A percentile compares a stretch with the other conserved stretches of the same genome.
Evolutionary conservation across 1,140 invertebrate genomes (phyloP).

Genomic region (Diprion similis): DNA sequence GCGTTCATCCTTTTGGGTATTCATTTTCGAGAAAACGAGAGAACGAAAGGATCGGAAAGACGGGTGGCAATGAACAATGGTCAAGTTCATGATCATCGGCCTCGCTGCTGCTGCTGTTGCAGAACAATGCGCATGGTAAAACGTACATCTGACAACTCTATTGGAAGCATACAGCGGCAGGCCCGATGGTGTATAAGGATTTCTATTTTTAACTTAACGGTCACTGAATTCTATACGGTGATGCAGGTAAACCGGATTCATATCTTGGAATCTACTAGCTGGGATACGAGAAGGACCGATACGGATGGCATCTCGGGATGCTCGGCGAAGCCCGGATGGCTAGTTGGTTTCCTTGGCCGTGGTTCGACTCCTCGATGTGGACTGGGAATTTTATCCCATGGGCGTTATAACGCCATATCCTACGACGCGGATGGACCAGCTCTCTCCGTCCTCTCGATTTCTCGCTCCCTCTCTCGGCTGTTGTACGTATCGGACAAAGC

Average conservation of each 20-base stretch:
- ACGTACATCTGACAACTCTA: too few species aligned
- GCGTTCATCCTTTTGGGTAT: too few species aligned
- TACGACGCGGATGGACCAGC: not conserved
- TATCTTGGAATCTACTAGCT: slow-evolving; percentile 1
- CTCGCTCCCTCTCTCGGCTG: too few species aligned
- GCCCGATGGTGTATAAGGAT: not conserved
- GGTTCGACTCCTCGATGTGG: not conserved
- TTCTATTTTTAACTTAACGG: slow-evolving; percentile 6
- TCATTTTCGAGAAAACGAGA: too few species aligned
- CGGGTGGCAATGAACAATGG: not conserved
- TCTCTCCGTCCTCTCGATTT: not conserved
- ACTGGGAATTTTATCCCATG: slow-evolving; percentile 1
- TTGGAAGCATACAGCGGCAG: too few species aligned
- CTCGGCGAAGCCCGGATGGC: not conserved
- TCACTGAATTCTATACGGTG: not conserved
- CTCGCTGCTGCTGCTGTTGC: not conserved
- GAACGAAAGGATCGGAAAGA: too few species aligned
- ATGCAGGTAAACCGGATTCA: slow-evolving; percentile 2
- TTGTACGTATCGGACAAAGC: too few species aligned
- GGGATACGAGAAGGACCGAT: not conserved
- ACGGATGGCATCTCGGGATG: not conserved
- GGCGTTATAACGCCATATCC: not conserved
- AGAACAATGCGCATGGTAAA: too few species aligned
- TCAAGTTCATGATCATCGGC: not conserved
- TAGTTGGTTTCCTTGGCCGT: not conserved